These are phyloP conservation scores for Odontomachus brunneus DNA, from an alignment of 1,140 invertebrate species.

Conservation along the genomic window DNA sequence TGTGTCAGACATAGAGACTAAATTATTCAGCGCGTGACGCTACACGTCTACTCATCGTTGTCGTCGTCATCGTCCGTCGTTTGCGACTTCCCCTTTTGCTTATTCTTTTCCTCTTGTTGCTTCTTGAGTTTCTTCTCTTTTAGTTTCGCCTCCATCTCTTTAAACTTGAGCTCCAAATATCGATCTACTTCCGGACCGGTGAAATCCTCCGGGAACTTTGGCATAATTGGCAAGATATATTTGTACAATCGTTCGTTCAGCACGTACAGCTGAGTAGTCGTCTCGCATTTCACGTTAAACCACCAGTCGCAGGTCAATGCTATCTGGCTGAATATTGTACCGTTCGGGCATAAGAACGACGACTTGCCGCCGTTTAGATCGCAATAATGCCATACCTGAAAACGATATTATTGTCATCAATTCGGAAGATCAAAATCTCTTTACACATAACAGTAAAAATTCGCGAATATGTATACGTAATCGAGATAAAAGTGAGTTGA, in stretches of 20 bases:
- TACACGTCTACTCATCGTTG: conserved; percentile 49
- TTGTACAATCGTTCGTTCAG: conserved; percentile 95
- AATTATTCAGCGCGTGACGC: conserved; percentile 55
- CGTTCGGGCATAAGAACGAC: conserved; percentile 95
- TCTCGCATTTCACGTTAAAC: conserved; percentile 95
- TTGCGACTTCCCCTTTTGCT: conserved; percentile 76
- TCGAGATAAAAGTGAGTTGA: no score
- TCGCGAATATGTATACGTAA: background rate
- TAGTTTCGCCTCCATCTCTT: conserved; percentile 93
- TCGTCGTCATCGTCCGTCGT: conserved; percentile 43
- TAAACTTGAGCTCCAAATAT: conserved; percentile 92
- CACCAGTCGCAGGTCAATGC: conserved; percentile 95
- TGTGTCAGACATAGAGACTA: conserved; percentile 40
- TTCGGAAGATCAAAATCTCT: background rate
- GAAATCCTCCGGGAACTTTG: conserved; percentile 95
- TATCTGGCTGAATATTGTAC: conserved; percentile 96
- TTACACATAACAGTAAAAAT: background rate
- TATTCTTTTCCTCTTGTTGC: conserved; percentile 78
- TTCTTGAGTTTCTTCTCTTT: conserved; percentile 84
- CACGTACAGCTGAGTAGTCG: conserved; percentile 93
- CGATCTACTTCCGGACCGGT: conserved; percentile 93
- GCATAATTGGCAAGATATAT: conserved; percentile 93
- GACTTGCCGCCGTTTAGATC: conserved; percentile 96
- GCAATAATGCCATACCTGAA: conserved; percentile 95
- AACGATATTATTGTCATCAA: conserved; percentile 67